phyloP scores from a whole-genome alignment of 1,140 invertebrate genomes.

The Ephestia elutella region DNA sequence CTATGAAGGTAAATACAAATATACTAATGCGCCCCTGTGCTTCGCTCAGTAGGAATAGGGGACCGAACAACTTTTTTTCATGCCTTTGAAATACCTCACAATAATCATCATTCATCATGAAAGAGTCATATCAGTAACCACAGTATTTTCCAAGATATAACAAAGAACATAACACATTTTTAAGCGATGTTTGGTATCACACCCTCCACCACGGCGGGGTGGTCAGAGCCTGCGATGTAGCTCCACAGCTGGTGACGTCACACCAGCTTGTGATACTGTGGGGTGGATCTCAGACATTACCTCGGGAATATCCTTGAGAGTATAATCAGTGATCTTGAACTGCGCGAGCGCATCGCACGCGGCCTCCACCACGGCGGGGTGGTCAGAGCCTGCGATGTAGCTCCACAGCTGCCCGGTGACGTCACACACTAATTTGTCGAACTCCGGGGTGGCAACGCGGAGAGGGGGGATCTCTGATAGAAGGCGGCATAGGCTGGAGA shows the following conservation, averaged over 20 bases:
- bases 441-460: slow-evolving; percentile 57
- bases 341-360: slow-evolving; percentile 73
- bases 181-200: too few relatives aligned
- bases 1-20: slow-evolving; percentile 26
- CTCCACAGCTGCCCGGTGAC: slow-evolving; percentile 73
- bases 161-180: too few relatives aligned
- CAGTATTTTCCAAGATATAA: too few relatives aligned
- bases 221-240: slow-evolving; percentile 42
- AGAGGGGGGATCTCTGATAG: slow-evolving; percentile 63
- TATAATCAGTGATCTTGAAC: slow-evolving; percentile 70
- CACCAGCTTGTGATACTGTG: slow-evolving; percentile 69
- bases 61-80: too few relatives aligned
- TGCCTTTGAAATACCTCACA: not conserved
- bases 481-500: slow-evolving; percentile 68
- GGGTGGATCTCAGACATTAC: slow-evolving; percentile 45
- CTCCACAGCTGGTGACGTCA: slow-evolving; percentile 74
- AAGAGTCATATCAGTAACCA: not conserved
- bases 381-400: slow-evolving; percentile 42
- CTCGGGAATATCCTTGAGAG: slow-evolving; percentile 49
- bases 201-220: slow-evolving; percentile 55
- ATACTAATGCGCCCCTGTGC: slow-evolving; percentile 5
- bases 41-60: too few relatives aligned
- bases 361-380: slow-evolving; percentile 58
- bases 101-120: too few relatives aligned
- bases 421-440: slow-evolving; percentile 65